phyloP scores from a whole-genome alignment of 2,113 vertebrate species.

The Hyperoodon ampullatus region DNA sequence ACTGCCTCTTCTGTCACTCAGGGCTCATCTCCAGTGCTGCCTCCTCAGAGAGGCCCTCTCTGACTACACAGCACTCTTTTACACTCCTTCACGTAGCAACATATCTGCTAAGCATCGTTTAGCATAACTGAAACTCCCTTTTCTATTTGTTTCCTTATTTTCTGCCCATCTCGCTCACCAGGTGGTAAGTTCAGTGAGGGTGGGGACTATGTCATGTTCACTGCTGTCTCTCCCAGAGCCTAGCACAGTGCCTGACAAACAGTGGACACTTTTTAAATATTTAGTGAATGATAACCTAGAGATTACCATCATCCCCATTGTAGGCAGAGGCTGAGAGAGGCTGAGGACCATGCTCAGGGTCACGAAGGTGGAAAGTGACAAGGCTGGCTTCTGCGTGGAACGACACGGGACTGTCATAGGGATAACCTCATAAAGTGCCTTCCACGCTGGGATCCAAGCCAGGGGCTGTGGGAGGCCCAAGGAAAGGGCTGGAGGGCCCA shows the following conservation, averaged over 20 bases:
- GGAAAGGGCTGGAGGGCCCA: not conserved
- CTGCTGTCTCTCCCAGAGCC: not conserved
- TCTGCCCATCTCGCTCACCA: not conserved
- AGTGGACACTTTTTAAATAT: not conserved
- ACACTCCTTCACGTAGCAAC: not conserved
- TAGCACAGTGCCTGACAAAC: not conserved
- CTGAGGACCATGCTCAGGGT: not conserved
- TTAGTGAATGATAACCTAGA: not conserved
- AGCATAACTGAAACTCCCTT: not conserved
- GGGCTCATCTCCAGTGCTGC: not conserved
- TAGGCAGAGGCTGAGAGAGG: not conserved
- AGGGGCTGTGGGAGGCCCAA: not conserved
- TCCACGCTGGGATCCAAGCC: not conserved
- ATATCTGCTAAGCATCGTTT: not conserved
- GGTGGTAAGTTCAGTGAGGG: not conserved
- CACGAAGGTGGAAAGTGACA: not conserved
- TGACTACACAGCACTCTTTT: not conserved
- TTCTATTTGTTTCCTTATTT: not conserved
- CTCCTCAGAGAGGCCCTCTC: not conserved
- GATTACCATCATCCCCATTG: not conserved
- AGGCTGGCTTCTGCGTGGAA: not conserved
- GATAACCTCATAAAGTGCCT: not conserved
- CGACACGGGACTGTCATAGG: not conserved
- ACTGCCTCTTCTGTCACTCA: not conserved
- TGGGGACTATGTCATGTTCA: not conserved